Evolutionary conservation across 2,888 invertebrate genomes (phyloP).

Genomic region (Pemphredon lugubris): DNA sequence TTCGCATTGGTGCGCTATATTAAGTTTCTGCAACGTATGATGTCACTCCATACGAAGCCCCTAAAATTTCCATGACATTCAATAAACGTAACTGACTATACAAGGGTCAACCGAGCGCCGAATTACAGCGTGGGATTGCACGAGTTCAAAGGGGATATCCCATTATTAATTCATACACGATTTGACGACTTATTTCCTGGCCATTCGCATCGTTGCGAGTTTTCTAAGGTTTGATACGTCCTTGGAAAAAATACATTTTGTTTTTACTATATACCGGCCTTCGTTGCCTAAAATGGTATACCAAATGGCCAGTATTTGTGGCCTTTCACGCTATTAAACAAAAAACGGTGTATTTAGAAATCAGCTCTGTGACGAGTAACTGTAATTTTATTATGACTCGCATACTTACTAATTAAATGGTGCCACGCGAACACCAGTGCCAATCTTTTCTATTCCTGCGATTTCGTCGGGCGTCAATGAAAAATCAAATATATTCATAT

Average conservation of each 20-base stretch:
- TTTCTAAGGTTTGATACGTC: not conserved
- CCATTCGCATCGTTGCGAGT: conserved; percentile 9
- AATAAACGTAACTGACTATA: conserved; percentile 56
- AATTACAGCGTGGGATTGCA: conserved; percentile 41
- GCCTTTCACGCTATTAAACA: conserved; percentile 59
- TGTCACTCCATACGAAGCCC: conserved; percentile 15
- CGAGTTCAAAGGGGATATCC: conserved; percentile 45
- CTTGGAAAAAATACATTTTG: not conserved
- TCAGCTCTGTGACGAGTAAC: not conserved
- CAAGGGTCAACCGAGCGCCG: conserved; percentile 51
- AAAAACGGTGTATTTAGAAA: not conserved
- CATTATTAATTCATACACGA: conserved; percentile 29
- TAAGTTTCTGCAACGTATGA: not conserved
- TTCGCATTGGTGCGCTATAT: not conserved
- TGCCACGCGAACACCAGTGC: conserved; percentile 86
- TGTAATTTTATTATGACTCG: not conserved
- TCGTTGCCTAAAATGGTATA: conserved; percentile 42
- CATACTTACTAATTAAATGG: conserved; percentile 84
- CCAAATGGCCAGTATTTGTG: conserved; percentile 72
- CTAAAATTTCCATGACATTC: conserved; percentile 52
- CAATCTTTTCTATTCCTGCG: conserved; percentile 76
- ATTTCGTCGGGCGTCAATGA: conserved; percentile 83
- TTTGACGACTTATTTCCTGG: conserved; percentile 50
- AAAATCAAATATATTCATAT: conserved; percentile 86
- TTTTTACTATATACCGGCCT: not conserved